Percentiles rank a stretch among this genome's conserved stretches.
These are phyloP conservation scores for Eciton burchellii DNA, from an alignment of 1,140 invertebrate genomes.

Conservation along the genomic window DNA sequence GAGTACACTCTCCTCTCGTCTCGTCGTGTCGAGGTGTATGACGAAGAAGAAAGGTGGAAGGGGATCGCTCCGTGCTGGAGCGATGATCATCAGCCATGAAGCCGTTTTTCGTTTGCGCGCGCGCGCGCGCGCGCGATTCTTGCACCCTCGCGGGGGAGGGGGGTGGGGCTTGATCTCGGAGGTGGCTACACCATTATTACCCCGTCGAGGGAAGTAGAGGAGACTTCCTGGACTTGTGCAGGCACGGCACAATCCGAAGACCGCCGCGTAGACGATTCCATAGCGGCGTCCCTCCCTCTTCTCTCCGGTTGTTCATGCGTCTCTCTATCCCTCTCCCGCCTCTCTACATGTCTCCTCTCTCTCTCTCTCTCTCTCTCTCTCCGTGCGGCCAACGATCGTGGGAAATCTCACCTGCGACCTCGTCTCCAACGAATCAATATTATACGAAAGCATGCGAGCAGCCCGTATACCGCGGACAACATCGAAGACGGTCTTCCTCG, in stretches of 20 bases:
- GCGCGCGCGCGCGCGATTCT: too few species aligned
- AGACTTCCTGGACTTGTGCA: slow-evolving; percentile 12
- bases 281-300: slow-evolving; percentile 20
- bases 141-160: background rate
- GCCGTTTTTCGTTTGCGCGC: too few species aligned
- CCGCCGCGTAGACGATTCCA: slow-evolving; percentile 58
- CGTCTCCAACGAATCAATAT: slow-evolving; percentile 79
- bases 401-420: slow-evolving; percentile 80
- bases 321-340: background rate
- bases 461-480: slow-evolving; percentile 46
- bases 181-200: slow-evolving; percentile 18
- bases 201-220: background rate
- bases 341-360: too few species aligned
- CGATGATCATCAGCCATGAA: too few species aligned
- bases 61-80: too few species aligned
- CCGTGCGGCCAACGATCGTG: slow-evolving; percentile 72
- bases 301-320: background rate
- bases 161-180: too few species aligned
- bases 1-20: background rate
- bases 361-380: slow-evolving; percentile 5
- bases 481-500: slow-evolving; percentile 46
- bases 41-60: background rate
- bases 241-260: slow-evolving; percentile 42
- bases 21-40: background rate
- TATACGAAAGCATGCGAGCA: slow-evolving; percentile 69